These are phyloP conservation scores for Electrona antarctica DNA, from an alignment of 2,113 vertebrate species.

Conservation along the genomic window DNA sequence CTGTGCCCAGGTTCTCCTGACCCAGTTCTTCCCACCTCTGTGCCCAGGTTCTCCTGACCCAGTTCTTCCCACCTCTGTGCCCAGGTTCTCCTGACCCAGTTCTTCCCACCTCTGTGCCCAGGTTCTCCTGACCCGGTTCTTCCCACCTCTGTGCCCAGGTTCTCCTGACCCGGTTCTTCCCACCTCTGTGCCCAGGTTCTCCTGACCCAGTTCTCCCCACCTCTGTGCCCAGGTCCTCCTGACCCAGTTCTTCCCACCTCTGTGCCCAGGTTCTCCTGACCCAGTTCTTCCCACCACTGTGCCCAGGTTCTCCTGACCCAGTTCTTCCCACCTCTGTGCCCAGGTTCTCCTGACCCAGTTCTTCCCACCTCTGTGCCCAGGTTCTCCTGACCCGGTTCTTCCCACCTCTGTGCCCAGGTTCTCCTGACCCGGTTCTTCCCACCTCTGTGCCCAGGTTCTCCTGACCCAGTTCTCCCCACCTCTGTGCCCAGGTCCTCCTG, in stretches of 20 bases:
- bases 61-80: conserved; percentile 47
- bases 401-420: conserved; percentile 69
- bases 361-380: conserved; percentile 62
- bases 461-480: conserved; percentile 59
- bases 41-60: conserved; percentile 78
- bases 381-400: conserved; percentile 75
- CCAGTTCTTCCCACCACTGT: conserved; percentile 10
- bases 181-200: conserved; percentile 71
- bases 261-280: conserved; percentile 78
- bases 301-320: conserved; percentile 78
- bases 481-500: conserved; percentile 77
- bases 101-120: conserved; percentile 62
- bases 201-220: conserved; percentile 62
- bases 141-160: conserved; percentile 66
- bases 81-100: conserved; percentile 77
- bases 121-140: conserved; percentile 75
- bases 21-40: conserved; percentile 11
- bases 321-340: conserved; percentile 57
- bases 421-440: conserved; percentile 63
- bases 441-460: conserved; percentile 71
- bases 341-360: conserved; percentile 76
- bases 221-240: conserved; percentile 75
- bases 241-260: conserved; percentile 47
- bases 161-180: conserved; percentile 68
- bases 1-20: conserved; percentile 78